These are phyloP conservation scores for Macrostomum cliftonense DNA, from an alignment of 2,888 invertebrate species.

Conservation along the genomic window DNA sequence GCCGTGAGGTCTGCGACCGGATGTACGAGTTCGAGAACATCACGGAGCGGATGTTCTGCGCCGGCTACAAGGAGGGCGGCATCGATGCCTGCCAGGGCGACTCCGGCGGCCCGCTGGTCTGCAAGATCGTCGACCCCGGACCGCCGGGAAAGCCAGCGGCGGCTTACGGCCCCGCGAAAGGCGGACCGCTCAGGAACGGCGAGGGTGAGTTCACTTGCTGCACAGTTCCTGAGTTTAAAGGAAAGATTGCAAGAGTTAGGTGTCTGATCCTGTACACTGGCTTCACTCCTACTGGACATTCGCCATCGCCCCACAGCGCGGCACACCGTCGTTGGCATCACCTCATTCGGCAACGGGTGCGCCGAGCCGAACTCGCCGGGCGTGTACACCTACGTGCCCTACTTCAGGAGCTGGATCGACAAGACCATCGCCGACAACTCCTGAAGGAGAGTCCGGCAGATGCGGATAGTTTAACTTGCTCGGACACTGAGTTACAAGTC, in stretches of 20 bases:
- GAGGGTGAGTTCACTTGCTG: too few species aligned
- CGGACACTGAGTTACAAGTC: too few species aligned
- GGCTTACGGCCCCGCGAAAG: too few species aligned
- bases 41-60: constrained; percentile 58
- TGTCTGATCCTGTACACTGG: too few species aligned
- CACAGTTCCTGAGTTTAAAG: too few species aligned
- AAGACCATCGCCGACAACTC: not conserved
- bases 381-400: constrained; percentile 21
- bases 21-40: constrained; percentile 48
- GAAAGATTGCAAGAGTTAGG: too few species aligned
- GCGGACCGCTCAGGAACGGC: too few species aligned
- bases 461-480: too few species aligned
- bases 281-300: too few species aligned
- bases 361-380: constrained; percentile 23
- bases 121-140: constrained; percentile 40
- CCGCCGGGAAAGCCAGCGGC: constrained; percentile 22
- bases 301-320: constrained; percentile 11
- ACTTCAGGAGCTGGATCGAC: constrained; percentile 19
- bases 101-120: constrained; percentile 63
- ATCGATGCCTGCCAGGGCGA: constrained; percentile 64
- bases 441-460: too few species aligned
- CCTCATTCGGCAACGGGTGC: constrained; percentile 27
- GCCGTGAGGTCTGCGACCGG: constrained; percentile 47
- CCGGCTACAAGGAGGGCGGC: constrained; percentile 55
- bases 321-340: constrained; percentile 23